Evolutionary conservation across 2,888 invertebrate species (phyloP).

Genomic region (Oegoconia quadripuncta): DNA sequence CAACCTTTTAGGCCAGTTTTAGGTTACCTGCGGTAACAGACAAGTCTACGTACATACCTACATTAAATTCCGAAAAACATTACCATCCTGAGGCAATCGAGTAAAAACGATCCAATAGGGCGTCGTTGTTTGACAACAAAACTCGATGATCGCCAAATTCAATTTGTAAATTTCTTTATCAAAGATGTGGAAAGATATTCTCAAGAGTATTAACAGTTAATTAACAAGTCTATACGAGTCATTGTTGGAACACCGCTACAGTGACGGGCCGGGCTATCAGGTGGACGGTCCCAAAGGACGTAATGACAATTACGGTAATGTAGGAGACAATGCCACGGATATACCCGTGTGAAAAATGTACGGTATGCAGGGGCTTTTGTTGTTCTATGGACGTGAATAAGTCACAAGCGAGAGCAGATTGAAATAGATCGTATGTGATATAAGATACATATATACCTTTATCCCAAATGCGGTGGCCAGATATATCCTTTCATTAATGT

Average conservation of each 20-base stretch:
- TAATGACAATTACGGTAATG: slow-evolving; percentile 54
- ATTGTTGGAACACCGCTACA: slow-evolving; percentile 4
- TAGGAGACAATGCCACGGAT: slow-evolving; percentile 30
- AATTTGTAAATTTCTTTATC: background rate
- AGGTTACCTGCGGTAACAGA: too few relatives aligned
- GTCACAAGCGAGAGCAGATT: background rate
- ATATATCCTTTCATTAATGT: too few relatives aligned
- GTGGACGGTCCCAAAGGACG: slow-evolving; percentile 35
- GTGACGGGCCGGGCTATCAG: background rate
- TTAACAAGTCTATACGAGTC: slow-evolving; percentile 7
- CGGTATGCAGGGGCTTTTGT: slow-evolving; percentile 19
- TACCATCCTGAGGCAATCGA: too few relatives aligned
- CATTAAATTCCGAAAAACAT: too few relatives aligned
- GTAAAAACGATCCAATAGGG: too few relatives aligned
- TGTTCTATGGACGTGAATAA: slow-evolving; percentile 10
- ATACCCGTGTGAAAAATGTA: slow-evolving; percentile 23
- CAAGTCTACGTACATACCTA: too few relatives aligned
- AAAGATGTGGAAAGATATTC: background rate
- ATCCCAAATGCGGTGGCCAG: too few relatives aligned
- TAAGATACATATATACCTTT: too few relatives aligned
- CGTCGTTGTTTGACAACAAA: too few relatives aligned
- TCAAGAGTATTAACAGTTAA: slow-evolving; percentile 1
- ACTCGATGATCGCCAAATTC: background rate
- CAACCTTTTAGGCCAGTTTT: too few relatives aligned
- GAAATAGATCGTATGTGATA: background rate